Conservation (phyloP, 1,140 invertebrate genomes). For the Asobara japonica region DNA sequence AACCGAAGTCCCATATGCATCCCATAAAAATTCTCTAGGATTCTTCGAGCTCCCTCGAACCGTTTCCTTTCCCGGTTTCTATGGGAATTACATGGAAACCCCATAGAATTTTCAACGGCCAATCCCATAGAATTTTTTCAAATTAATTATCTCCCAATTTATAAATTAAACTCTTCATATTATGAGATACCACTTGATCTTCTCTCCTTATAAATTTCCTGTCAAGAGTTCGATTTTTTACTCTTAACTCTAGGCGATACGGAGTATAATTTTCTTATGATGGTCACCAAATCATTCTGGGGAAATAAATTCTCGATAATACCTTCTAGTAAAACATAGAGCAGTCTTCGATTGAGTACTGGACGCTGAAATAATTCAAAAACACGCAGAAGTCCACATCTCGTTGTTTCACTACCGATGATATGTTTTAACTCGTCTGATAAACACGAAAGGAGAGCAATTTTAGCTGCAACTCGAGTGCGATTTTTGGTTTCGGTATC, state of each 20-base stretch:
- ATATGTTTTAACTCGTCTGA: slow-evolving; percentile 91
- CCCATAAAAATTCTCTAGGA: too few relatives aligned
- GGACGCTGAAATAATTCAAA: slow-evolving; percentile 90
- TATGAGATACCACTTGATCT: background rate
- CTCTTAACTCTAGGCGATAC: slow-evolving; percentile 63
- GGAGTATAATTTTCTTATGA: slow-evolving; percentile 76
- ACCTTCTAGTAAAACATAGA: slow-evolving; percentile 89
- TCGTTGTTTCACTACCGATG: slow-evolving; percentile 89
- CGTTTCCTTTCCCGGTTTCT: too few relatives aligned
- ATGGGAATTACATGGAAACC: background rate
- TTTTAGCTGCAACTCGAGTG: slow-evolving; percentile 86
- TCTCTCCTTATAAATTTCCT: background rate
- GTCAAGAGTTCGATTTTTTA: slow-evolving; percentile 55
- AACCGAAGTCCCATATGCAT: too few relatives aligned
- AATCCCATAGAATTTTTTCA: too few relatives aligned
- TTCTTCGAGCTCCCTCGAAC: too few relatives aligned
- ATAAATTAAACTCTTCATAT: too few relatives aligned
- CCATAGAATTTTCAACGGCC: too few relatives aligned
- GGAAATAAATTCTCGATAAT: slow-evolving; percentile 81
- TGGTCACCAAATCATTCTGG: slow-evolving; percentile 73
- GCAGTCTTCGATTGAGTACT: slow-evolving; percentile 84
- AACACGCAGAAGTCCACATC: slow-evolving; percentile 85
- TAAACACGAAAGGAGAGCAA: slow-evolving; percentile 79
- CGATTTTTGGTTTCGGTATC: slow-evolving; percentile 80
- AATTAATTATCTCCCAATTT: too few relatives aligned